These are phyloP conservation scores for Todiramphus chloris DNA, from an alignment of 2,113 vertebrate species.

Conservation along the genomic window DNA sequence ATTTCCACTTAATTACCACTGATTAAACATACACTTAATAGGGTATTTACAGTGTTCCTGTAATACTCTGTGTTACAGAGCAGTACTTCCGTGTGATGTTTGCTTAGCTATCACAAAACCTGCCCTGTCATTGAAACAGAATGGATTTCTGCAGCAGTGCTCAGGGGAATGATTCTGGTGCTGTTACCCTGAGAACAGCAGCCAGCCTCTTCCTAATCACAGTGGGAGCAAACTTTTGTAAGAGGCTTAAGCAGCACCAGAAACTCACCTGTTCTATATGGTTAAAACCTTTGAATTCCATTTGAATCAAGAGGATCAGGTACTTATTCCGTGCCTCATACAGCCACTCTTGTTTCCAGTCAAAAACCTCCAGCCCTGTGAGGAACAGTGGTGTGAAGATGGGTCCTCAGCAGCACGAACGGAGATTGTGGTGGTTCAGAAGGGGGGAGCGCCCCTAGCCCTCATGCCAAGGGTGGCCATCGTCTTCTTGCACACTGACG, in stretches of 20 bases:
- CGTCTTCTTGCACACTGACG: background rate
- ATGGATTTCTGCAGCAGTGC: background rate
- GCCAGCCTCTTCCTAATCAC: background rate
- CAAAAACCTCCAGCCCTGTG: background rate
- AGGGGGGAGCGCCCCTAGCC: background rate
- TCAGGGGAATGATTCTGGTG: background rate
- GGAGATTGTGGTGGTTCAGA: background rate
- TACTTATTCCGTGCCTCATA: background rate
- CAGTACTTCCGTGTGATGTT: background rate
- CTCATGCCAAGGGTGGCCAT: accelerated
- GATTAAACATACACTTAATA: background rate
- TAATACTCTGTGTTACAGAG: too few species aligned
- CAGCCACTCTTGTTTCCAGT: background rate
- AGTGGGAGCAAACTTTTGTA: background rate
- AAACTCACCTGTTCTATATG: background rate
- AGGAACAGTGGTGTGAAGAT: background rate
- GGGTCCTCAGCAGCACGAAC: background rate
- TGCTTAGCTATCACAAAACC: background rate
- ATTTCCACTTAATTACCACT: background rate
- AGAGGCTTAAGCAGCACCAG: background rate
- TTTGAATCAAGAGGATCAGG: background rate
- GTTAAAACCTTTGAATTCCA: background rate
- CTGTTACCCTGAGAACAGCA: background rate
- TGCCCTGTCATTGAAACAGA: background rate
- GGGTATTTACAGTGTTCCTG: background rate